A percentile compares a stretch with the other conserved stretches of the same genome.
phyloP scores from a whole-genome alignment of 2,113 vertebrate species.

The Pithys albifrons region DNA sequence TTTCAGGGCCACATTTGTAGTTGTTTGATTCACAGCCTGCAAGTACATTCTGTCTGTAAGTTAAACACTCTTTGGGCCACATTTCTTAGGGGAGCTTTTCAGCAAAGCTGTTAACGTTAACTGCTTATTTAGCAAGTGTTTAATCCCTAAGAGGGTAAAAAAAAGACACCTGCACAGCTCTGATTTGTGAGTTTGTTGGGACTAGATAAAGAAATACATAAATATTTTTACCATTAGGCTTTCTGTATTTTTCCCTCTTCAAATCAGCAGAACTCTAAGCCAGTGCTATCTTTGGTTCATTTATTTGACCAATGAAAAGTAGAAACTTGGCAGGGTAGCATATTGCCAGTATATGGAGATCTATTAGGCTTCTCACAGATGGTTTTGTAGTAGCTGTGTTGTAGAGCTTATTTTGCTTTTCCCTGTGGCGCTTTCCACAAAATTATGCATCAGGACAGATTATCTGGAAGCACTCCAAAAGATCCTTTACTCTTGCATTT shows the following conservation, averaged over 20 bases:
- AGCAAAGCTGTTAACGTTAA: background rate
- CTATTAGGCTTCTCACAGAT: background rate
- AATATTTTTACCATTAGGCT: background rate
- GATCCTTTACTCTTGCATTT: background rate
- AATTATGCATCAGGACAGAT: background rate
- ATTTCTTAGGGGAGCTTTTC: background rate
- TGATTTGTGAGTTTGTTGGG: background rate
- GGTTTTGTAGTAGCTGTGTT: background rate
- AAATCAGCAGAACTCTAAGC: background rate
- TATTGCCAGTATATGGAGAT: background rate
- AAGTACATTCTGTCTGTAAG: background rate
- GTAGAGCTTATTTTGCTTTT: constrained; percentile 15
- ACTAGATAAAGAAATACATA: background rate
- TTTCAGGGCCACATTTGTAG: background rate
- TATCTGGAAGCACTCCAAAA: background rate
- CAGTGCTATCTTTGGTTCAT: background rate
- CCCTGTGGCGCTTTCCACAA: background rate
- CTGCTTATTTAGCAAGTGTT: background rate
- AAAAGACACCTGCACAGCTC: background rate
- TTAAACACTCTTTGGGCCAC: background rate
- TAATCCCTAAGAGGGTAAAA: background rate
- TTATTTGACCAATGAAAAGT: background rate
- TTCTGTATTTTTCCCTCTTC: background rate
- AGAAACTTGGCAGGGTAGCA: background rate
- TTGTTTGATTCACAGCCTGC: background rate